Base-by-base conservation (phyloP, 2,113 vertebrate species). In the Erythrocercus mccallii region DNA sequence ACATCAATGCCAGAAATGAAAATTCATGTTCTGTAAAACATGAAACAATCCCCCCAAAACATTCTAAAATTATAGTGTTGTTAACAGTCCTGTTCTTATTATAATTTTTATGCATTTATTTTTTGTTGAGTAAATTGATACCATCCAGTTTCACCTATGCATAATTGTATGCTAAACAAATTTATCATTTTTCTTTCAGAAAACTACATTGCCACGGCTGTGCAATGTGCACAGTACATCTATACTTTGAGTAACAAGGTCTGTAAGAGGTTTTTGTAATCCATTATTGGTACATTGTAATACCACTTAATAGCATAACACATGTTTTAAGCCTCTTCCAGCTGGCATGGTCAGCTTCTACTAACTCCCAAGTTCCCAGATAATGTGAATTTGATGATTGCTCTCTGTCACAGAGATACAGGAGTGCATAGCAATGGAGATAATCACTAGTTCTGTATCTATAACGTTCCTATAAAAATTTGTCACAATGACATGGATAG, bases 281-380 rank as follows among this genome's bases (percentile, higher is more conserved):
- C 78, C 84, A 83, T 94, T 96, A 88, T 70, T 90, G 78, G 54
- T 88, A 45, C 42, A 77, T 73, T 70, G 62, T 85, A 85, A 92
- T 82, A 76, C 47, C 19, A 77, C 91, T 95, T 96, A 94, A 95
- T 96, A 88, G 78, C 35, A 47, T 89, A 95, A 91, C 95, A 91
- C 94, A 84, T 95, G 93, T 87, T 96, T 92, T 73, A 95, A 90
- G 38, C 62, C 58, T 73, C 47, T 91, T 94, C 94, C 96, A 97
- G 89, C 94, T 96, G 96, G 86, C 94, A 91, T 90, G 91, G 91
- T 86, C 93, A 95, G 78, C 54, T 93, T 76, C 54, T 44, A 33
- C 89, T 77, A 90, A 82, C 84, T 92, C 90, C 71, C 84, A 95
- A 85, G 70, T 77, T 95, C 71, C 81, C 58, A 92, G 42, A 92